Conservation (phyloP, 2,797 vertebrate species). For the Capromys pilorides region DNA sequence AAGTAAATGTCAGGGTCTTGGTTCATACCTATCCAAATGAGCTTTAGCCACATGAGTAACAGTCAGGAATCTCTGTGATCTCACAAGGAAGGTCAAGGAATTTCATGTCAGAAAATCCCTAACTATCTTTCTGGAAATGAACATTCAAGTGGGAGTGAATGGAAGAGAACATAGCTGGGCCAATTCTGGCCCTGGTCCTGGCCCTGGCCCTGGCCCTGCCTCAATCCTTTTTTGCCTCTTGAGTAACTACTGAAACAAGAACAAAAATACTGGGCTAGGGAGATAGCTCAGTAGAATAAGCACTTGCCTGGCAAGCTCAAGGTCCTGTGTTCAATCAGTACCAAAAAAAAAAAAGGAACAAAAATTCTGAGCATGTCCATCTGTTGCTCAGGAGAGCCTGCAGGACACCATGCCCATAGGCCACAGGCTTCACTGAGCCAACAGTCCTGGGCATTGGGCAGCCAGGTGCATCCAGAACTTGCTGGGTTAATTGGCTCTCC, state of each 20-base stretch:
- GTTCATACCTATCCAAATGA: background rate
- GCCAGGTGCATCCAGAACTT: fast-evolving
- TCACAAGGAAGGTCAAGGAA: background rate
- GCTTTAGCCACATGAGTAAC: background rate
- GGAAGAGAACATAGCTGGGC: fast-evolving
- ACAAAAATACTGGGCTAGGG: background rate
- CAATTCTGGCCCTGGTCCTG: too few species aligned
- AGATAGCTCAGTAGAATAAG: too few species aligned
- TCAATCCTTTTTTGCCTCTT: background rate
- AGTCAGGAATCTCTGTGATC: background rate
- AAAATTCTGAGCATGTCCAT: background rate
- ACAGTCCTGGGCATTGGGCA: fast-evolving
- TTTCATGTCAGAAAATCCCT: background rate
- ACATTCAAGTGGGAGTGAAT: background rate
- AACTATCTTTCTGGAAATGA: background rate
- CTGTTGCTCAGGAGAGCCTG: background rate
- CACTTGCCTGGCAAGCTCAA: too few species aligned
- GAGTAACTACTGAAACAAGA: background rate
- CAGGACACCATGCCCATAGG: background rate
- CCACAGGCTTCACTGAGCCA: background rate
- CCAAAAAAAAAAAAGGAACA: too few species aligned
- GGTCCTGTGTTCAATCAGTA: too few species aligned
- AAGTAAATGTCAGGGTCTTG: background rate
- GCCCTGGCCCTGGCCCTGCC: background rate
- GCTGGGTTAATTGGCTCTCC: background rate